phyloP scores from a whole-genome alignment of 2,888 invertebrate species.

The Phyto melanocephala region DNA sequence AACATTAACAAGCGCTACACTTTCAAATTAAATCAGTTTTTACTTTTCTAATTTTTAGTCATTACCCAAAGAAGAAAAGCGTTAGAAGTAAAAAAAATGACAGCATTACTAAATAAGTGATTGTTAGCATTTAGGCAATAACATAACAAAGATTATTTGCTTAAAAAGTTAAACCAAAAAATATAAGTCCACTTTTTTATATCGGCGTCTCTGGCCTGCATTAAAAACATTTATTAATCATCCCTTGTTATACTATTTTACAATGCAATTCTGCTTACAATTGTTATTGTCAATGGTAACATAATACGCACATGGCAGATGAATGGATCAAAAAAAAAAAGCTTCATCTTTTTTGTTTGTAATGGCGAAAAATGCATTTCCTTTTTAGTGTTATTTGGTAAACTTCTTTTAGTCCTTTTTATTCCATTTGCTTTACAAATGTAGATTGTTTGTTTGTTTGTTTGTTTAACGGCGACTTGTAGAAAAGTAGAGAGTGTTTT shows the following conservation, averaged over 20 bases:
- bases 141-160: too few species aligned
- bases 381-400: conserved; percentile 50
- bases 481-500: conserved; percentile 11
- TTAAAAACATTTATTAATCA: conserved; percentile 49
- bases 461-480: conserved; percentile 53
- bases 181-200: neutral
- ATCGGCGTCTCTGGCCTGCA: conserved; percentile 23
- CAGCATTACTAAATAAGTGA: too few species aligned
- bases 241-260: conserved; percentile 50
- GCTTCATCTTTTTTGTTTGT: conserved; percentile 36
- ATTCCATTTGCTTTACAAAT: conserved; percentile 24
- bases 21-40: too few species aligned
- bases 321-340: conserved; percentile 34
- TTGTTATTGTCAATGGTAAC: conserved; percentile 55
- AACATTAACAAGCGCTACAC: too few species aligned
- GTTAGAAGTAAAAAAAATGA: too few species aligned
- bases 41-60: too few species aligned
- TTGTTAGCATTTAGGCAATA: too few species aligned
- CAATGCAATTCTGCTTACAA: conserved; percentile 57
- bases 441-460: conserved; percentile 2
- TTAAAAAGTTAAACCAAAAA: too few species aligned
- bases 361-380: conserved; percentile 68
- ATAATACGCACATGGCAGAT: conserved; percentile 55
- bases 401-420: neutral
- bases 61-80: too few species aligned